These are phyloP conservation scores for Arion vulgaris DNA, from an alignment of 1,140 invertebrate genomes.

Conservation along the genomic window DNA sequence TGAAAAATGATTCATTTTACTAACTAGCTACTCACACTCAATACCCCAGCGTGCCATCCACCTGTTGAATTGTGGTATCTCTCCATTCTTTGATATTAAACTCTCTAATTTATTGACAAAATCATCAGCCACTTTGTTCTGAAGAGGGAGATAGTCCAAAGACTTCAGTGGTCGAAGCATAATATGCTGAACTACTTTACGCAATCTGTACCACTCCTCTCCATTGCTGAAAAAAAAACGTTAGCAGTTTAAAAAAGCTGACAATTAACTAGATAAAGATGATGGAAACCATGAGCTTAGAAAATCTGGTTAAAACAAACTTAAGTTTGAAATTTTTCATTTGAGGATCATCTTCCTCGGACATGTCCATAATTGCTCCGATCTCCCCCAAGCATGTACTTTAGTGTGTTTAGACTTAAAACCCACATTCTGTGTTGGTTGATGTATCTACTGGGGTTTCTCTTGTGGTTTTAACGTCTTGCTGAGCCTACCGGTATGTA, in stretches of 20 bases:
- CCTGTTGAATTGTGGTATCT: conserved; percentile 64
- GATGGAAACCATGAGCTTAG: no score
- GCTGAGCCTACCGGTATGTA: no score
- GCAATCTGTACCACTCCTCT: conserved; percentile 64
- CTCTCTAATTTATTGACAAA: conserved; percentile 54
- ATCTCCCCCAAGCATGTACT: no score
- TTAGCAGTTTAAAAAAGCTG: not conserved
- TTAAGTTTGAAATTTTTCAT: no score
- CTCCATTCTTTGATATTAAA: conserved; percentile 45
- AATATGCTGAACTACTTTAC: conserved; percentile 61
- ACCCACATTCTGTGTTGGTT: no score
- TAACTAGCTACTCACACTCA: conserved; percentile 70
- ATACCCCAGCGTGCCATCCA: conserved; percentile 70
- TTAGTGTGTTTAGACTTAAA: no score
- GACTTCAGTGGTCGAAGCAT: conserved; percentile 64
- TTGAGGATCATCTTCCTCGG: no score
- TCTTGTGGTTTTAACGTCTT: no score
- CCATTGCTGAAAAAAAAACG: conserved; percentile 56
- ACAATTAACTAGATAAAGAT: not conserved
- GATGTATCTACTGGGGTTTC: no score
- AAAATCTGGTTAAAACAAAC: no score
- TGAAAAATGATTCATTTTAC: no score
- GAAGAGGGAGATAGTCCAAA: conserved; percentile 56
- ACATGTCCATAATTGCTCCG: no score
- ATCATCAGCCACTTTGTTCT: conserved; percentile 60